Percentiles rank a stretch among this genome's conserved stretches.
Evolutionary conservation across 2,888 invertebrate genomes (phyloP).

Genomic region (Anthrax anthrax): DNA sequence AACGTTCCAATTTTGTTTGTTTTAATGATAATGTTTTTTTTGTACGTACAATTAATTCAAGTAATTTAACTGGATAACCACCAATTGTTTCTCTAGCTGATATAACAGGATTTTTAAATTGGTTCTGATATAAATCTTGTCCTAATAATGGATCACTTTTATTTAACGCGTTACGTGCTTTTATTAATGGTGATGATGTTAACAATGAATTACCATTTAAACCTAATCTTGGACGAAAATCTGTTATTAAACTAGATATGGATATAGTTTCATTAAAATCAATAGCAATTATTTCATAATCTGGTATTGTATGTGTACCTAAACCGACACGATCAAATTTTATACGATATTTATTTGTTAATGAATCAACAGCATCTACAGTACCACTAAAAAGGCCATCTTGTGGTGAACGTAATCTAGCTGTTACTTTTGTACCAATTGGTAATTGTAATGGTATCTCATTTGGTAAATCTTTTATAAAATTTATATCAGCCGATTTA

Average conservation of each 20-base stretch:
- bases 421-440: slow-evolving; percentile 87
- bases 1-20: slow-evolving; percentile 58
- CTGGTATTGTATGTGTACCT: slow-evolving; percentile 90
- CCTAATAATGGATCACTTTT: slow-evolving; percentile 61
- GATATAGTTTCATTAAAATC: slow-evolving; percentile 84
- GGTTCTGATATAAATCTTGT: slow-evolving; percentile 30
- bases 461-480: slow-evolving; percentile 76
- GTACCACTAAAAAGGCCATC: slow-evolving; percentile 90
- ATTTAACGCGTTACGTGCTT: slow-evolving; percentile 22
- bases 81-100: slow-evolving; percentile 41
- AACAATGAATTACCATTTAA: slow-evolving; percentile 41
- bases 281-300: slow-evolving; percentile 90
- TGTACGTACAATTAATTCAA: slow-evolving; percentile 75
- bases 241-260: slow-evolving; percentile 66
- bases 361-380: slow-evolving; percentile 90
- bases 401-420: slow-evolving; percentile 78
- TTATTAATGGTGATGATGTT: slow-evolving; percentile 13
- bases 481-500: slow-evolving; percentile 63
- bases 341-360: slow-evolving; percentile 86
- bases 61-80: slow-evolving; percentile 68
- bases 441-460: slow-evolving; percentile 91
- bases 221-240: slow-evolving; percentile 56
- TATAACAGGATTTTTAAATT: slow-evolving; percentile 34
- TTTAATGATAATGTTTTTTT: slow-evolving; percentile 76
- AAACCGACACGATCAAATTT: slow-evolving; percentile 85